Evolutionary conservation across 2,797 vertebrate genomes (phyloP), one percentile per base, ranked within the genome.

Genomic region (Cryptoblepharus egeriae): DNA sequence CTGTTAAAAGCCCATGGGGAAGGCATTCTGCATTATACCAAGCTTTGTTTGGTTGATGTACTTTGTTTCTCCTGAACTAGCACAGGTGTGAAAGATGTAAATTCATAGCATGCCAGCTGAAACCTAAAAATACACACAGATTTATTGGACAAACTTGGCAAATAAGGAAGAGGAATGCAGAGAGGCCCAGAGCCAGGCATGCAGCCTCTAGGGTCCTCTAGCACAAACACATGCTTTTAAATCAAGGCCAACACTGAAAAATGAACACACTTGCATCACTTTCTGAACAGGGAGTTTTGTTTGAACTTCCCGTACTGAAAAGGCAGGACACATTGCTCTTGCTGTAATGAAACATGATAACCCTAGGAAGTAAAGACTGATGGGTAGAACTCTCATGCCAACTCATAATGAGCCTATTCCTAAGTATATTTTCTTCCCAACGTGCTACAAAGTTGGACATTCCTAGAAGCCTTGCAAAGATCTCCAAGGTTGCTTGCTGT

Each of bases 101-200:
- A 90, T 94, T 94, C 93, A 81, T 91, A 93, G 93, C 91, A 94
- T 95, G 91, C 94, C 94, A 94, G 94, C 94, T 93, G 93, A 94
- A 92, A 75, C 93, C 94, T 95, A 95, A 96, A 95, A 95, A 95
- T 96, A 95, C 94, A 95, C 92, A 91, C 91, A 91, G 92, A 83
- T 81, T 81, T 75, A 91, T 95, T 92, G 68, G 88, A 94, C 93
- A 93, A 91, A 93, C 93, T 90, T 87, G 94, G 93, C 92, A 93
- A 94, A 94, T 89, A 92, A 90, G 94, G 71, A 92, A 93, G 92
- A 80, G 92, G 90, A 89, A 90, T 91, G 88, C 92, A 82, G 49
- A 52, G 90, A 84, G 93, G 92, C 92, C 89, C 71, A 90, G 90
- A 0, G 75, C 90, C 88, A 92, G 86, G 86, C 83, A 83, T 71